phyloP scores from a whole-genome alignment of 2,797 vertebrate species.

The Malacoctenus gilli region DNA sequence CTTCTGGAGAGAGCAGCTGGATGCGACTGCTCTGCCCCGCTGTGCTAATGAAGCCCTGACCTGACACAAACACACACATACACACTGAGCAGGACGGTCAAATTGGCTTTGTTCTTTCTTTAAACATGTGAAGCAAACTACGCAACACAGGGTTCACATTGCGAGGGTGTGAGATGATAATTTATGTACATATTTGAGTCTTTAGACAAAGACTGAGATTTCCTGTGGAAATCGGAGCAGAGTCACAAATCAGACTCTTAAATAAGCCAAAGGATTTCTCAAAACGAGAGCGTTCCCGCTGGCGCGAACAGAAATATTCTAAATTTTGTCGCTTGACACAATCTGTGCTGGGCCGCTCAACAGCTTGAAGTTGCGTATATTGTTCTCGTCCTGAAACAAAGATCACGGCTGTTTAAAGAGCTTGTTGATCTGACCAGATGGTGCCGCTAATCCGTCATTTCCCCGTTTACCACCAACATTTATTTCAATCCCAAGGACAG shows the following conservation, averaged over 20 bases:
- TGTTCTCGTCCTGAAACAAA: background rate
- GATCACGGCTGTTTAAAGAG: conserved; percentile 3
- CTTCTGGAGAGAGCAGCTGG: conserved; percentile 66
- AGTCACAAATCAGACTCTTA: too few species aligned
- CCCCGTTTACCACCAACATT: conserved; percentile 25
- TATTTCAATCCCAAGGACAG: conserved; percentile 8
- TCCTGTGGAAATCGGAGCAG: too few species aligned
- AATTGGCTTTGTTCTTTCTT: too few species aligned
- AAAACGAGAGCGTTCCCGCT: too few species aligned
- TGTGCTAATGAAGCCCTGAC: conserved; percentile 61
- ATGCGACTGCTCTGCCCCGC: conserved; percentile 39
- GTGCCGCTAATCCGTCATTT: conserved; percentile 30
- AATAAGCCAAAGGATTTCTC: too few species aligned
- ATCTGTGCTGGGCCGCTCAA: too few species aligned
- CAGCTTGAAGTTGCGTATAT: background rate
- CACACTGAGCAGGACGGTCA: conserved; percentile 19
- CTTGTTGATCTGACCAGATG: conserved; percentile 18
- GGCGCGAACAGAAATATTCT: too few species aligned
- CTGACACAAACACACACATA: conserved; percentile 21
- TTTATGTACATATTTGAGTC: too few species aligned
- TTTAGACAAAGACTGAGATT: too few species aligned
- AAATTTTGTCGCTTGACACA: too few species aligned
- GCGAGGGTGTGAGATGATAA: background rate
- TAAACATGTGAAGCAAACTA: too few species aligned
- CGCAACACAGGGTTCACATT: background rate